Evolutionary conservation across 2,113 vertebrate species (phyloP), one percentile per base, ranked within the genome.

Genomic region (Siphamia tubifer): DNA sequence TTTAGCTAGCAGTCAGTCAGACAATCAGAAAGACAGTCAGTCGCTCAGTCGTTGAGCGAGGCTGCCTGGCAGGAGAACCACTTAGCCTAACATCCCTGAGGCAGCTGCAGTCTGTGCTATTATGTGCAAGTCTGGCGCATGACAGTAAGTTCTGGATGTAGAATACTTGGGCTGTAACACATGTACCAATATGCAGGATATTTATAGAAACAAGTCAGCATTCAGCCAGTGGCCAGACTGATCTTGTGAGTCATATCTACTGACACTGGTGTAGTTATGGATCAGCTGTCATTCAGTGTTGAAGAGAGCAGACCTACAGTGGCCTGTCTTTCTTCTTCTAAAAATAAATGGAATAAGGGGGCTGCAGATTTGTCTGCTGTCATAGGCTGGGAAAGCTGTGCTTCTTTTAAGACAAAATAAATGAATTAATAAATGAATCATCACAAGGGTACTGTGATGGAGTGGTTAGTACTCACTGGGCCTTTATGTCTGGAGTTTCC

Each of bases 1-100:
- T 77, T 86, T 70, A 72, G 65, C 53, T 49, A 44, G 69, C 68
- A 77, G 77, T 75, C 66, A 76, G 57, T 78, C 65, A 75, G 77
- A 48, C 81, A 49, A 35, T 47, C 49, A 67, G 56, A 40, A 32
- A 69, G 56, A 30, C 39, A 52, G 49, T 2, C 25, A 34, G 55
- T 13, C 30, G 21, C 23, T 61, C 69, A 28, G 58, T 51, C 28
- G 38, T 60, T 49, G 31, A 51, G 66, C 1, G 27, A 44, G 34
- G 58, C 35, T 28, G 44, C 42, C 28, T 10, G 31, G 45, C 28
- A 40, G 43, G 40, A 56, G 28, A 62, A 47, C 55, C 19, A 4
- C 61, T 67, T 45, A 31, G 62, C 57, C 54, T 31, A 24, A 30
- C 4, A 19, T 72, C 64, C 63, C 53, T 68, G 23, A 32, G 65